phyloP scores from a whole-genome alignment of 1,140 invertebrate genomes.

The Temnothorax longispinosus region DNA sequence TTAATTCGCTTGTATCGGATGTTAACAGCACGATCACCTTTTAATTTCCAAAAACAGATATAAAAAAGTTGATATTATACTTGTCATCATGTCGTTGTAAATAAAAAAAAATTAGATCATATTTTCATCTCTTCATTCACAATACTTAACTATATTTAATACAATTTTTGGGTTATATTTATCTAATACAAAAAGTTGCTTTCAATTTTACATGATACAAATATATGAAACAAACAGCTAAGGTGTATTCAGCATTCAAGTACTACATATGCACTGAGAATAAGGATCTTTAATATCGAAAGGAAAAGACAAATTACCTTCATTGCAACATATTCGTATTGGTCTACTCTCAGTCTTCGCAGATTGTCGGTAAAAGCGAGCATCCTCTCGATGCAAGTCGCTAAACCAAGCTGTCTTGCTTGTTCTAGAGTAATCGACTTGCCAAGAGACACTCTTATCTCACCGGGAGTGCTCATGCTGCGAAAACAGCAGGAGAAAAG shows the following conservation, averaged over 20 bases:
- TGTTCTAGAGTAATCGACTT: conserved; percentile 92
- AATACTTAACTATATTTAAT: neutral
- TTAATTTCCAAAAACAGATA: conserved; percentile 20
- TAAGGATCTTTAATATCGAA: neutral
- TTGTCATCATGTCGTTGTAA: neutral
- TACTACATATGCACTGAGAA: neutral
- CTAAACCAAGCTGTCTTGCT: conserved; percentile 89
- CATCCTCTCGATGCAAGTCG: conserved; percentile 96
- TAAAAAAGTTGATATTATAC: neutral
- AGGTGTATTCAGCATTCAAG: neutral
- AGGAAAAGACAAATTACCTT: conserved; percentile 87
- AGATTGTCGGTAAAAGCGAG: conserved; percentile 97
- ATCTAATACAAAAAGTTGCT: neutral
- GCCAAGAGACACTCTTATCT: conserved; percentile 92
- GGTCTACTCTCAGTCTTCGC: conserved; percentile 95
- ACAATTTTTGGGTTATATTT: neutral
- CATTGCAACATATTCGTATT: conserved; percentile 98
- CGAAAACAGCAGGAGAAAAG: conserved; percentile 97
- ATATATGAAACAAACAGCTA: neutral
- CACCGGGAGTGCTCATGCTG: conserved; percentile 94
- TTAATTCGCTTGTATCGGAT: conserved; percentile 96
- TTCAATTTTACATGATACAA: neutral
- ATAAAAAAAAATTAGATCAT: conserved; percentile 1
- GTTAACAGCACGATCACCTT: conserved; percentile 96
- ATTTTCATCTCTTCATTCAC: neutral